These are phyloP conservation scores for Enchytraeus crypticus DNA, from an alignment of 2,888 invertebrate species.

Conservation along the genomic window DNA sequence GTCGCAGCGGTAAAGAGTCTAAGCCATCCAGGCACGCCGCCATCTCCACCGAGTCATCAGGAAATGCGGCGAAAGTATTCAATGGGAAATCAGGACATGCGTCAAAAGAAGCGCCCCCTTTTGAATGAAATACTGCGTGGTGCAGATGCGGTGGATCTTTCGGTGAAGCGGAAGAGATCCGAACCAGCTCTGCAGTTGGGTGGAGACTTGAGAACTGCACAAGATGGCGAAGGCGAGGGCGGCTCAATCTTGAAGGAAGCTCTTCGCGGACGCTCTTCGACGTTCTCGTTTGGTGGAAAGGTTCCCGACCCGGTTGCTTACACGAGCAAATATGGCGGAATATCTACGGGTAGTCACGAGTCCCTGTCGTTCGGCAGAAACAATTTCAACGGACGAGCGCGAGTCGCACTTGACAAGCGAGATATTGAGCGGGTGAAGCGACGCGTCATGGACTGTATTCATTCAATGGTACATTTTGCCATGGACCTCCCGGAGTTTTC, in stretches of 20 bases:
- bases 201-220: too few species aligned
- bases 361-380: background rate
- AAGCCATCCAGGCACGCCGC: background rate
- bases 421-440: background rate
- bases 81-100: background rate
- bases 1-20: too few species aligned
- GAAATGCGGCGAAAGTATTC: background rate
- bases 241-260: background rate
- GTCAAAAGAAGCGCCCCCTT: background rate
- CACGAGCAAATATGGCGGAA: background rate
- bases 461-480: background rate
- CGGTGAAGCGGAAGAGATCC: background rate
- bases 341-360: background rate
- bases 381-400: background rate
- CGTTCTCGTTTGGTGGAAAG: background rate
- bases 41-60: background rate
- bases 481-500: background rate
- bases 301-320: background rate
- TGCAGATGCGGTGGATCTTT: background rate
- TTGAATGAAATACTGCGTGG: background rate
- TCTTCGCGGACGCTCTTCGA: background rate
- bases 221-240: background rate
- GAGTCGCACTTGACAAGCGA: background rate
- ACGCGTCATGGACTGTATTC: background rate
- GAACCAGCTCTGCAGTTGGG: background rate